Conservation (phyloP, 2,888 invertebrate genomes). For the Dorcus hopei region DNA sequence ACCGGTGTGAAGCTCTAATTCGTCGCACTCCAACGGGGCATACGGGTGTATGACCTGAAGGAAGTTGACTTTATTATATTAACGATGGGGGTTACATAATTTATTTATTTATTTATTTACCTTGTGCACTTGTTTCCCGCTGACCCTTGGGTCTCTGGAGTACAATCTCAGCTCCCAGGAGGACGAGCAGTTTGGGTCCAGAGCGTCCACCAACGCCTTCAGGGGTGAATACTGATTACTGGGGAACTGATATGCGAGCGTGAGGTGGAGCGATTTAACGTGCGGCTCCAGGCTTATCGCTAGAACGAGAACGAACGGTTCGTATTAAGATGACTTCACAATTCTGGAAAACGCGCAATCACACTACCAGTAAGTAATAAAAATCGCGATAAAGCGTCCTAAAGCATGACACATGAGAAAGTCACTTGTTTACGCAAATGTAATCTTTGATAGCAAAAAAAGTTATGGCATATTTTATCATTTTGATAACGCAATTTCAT, state of each 20-base stretch:
- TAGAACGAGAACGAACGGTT: constrained; percentile 41
- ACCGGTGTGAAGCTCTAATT: constrained; percentile 79
- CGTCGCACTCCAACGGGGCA: constrained; percentile 73
- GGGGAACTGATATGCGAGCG: constrained; percentile 85
- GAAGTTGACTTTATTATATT: neutral
- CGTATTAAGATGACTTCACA: constrained; percentile 19
- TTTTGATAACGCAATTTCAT: too few relatives aligned
- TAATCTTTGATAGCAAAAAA: too few relatives aligned
- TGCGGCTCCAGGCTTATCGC: constrained; percentile 75
- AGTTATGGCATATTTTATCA: too few relatives aligned
- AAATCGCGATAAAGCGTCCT: neutral
- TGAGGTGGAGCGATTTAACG: constrained; percentile 82
- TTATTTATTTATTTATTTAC: constrained; percentile 24
- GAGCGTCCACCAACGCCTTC: constrained; percentile 68
- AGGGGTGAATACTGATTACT: constrained; percentile 67
- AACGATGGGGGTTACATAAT: too few relatives aligned
- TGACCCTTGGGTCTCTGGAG: constrained; percentile 76
- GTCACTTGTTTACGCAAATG: too few relatives aligned
- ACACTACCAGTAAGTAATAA: neutral
- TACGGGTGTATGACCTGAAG: constrained; percentile 72
- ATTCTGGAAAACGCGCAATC: neutral
- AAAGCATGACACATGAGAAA: too few relatives aligned
- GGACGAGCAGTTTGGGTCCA: constrained; percentile 64
- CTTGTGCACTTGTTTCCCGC: constrained; percentile 63
- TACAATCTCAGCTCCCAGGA: constrained; percentile 86